Evolutionary conservation across 2,888 invertebrate species (phyloP).

Genomic region (Lochmaea capreae): DNA sequence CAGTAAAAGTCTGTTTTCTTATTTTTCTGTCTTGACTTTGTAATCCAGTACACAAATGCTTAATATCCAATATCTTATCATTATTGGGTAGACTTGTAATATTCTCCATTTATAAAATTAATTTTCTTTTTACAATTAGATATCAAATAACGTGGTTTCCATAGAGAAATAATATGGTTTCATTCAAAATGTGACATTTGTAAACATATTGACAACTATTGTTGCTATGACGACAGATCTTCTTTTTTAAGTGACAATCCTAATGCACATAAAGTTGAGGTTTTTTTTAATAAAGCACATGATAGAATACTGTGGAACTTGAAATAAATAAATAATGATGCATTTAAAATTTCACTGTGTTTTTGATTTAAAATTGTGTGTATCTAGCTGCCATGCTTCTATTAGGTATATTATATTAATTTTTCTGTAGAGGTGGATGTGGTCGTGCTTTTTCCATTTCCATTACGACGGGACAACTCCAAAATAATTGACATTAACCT

Average conservation of each 20-base stretch:
- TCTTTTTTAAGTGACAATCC: neutral
- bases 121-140: neutral
- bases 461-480: neutral
- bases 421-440: neutral
- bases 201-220: constrained; percentile 27
- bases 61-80: constrained; percentile 48
- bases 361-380: too few species aligned
- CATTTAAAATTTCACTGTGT: too few species aligned
- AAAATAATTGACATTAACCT: neutral
- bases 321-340: too few species aligned
- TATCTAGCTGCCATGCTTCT: too few species aligned
- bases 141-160: constrained; percentile 1
- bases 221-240: constrained; percentile 22
- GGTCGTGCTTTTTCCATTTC: neutral
- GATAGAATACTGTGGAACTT: neutral
- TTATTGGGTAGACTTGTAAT: constrained; percentile 5
- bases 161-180: neutral
- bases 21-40: constrained; percentile 73
- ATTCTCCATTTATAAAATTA: constrained; percentile 26
- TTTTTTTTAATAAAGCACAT: neutral
- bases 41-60: constrained; percentile 61
- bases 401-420: neutral
- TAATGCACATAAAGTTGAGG: neutral
- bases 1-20: constrained; percentile 70
- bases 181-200: constrained; percentile 22